Evolutionary conservation across 2,888 invertebrate species (phyloP).

Genomic region (Tetragonisca angustula): DNA sequence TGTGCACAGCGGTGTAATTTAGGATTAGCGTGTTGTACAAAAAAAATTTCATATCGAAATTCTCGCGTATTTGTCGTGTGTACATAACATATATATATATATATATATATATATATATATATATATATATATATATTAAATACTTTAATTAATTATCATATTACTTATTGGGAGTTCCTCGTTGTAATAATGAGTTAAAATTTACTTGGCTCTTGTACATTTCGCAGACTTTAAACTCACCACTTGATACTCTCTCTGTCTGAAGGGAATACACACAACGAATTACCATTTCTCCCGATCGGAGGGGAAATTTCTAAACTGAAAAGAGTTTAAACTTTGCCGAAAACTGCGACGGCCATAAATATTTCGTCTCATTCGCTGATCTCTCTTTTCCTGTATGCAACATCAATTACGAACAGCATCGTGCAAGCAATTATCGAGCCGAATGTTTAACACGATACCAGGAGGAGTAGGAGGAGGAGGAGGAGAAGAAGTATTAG

Average conservation of each 20-base stretch:
- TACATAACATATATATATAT: conserved; percentile 66
- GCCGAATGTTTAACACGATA: conserved; percentile 7
- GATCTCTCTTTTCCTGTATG: background rate
- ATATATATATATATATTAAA: conserved; percentile 52
- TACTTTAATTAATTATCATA: conserved; percentile 37
- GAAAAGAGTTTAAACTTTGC: conserved; percentile 28
- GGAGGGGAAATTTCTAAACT: background rate
- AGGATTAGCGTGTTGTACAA: conserved; percentile 61
- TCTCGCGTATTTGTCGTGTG: conserved; percentile 67
- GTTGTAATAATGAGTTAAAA: conserved; percentile 24
- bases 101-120: conserved; percentile 45
- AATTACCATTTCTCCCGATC: conserved; percentile 10
- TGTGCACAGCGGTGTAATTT: conserved; percentile 62
- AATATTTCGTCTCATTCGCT: conserved; percentile 15
- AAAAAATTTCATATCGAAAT: conserved; percentile 65
- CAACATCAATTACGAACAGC: background rate
- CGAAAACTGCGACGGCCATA: conserved; percentile 22
- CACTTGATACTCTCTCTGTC: conserved; percentile 8
- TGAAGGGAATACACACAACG: conserved; percentile 29
- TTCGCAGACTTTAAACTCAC: conserved; percentile 36
- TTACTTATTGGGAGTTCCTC: conserved; percentile 31
- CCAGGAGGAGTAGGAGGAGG: too few species aligned
- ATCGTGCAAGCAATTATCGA: conserved; percentile 17
- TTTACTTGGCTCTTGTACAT: conserved; percentile 38
- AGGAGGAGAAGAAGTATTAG: background rate